Percentiles rank a stretch among this genome's conserved stretches.
These are phyloP conservation scores for Scaptomyza reducta DNA, from an alignment of 2,888 invertebrate species.

Conservation along the genomic window DNA sequence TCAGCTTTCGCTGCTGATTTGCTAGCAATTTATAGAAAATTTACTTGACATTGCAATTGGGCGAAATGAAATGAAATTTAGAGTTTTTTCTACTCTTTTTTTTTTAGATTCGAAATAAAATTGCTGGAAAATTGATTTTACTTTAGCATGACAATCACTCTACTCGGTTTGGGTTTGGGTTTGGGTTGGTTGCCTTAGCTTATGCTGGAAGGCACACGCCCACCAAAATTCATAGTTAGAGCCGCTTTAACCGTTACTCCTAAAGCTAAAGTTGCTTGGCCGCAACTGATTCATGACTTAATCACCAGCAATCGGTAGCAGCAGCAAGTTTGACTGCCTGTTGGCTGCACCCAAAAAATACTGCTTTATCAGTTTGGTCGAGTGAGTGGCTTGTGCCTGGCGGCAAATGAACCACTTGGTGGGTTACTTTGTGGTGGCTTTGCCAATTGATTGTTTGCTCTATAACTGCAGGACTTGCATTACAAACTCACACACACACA, in stretches of 20 bases:
- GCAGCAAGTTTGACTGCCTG: constrained; percentile 21
- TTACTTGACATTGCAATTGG: constrained; percentile 65
- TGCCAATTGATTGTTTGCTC: constrained; percentile 77
- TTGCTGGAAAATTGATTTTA: constrained; percentile 73
- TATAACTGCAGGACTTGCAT: constrained; percentile 72
- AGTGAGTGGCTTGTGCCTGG: constrained; percentile 69
- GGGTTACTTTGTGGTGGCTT: constrained; percentile 40
- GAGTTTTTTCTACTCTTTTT: constrained; percentile 24
- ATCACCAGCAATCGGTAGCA: constrained; percentile 76
- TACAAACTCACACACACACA: constrained; percentile 11
- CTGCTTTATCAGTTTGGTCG: constrained; percentile 63
- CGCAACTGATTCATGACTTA: constrained; percentile 78
- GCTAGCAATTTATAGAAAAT: constrained; percentile 57
- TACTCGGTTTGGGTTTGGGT: constrained; percentile 40
- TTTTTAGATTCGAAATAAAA: constrained; percentile 35
- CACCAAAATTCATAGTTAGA: constrained; percentile 75
- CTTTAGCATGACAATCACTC: constrained; percentile 73
- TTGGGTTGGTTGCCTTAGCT: constrained; percentile 15
- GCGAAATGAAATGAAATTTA: constrained; percentile 53
- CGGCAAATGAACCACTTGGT: constrained; percentile 58
- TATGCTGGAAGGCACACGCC: constrained; percentile 71
- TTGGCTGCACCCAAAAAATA: constrained; percentile 60
- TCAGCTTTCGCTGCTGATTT: constrained; percentile 62
- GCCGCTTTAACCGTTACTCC: constrained; percentile 62
- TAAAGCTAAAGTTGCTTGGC: constrained; percentile 27